Conservation (phyloP, 2,113 vertebrate species). For the Passer domesticus region DNA sequence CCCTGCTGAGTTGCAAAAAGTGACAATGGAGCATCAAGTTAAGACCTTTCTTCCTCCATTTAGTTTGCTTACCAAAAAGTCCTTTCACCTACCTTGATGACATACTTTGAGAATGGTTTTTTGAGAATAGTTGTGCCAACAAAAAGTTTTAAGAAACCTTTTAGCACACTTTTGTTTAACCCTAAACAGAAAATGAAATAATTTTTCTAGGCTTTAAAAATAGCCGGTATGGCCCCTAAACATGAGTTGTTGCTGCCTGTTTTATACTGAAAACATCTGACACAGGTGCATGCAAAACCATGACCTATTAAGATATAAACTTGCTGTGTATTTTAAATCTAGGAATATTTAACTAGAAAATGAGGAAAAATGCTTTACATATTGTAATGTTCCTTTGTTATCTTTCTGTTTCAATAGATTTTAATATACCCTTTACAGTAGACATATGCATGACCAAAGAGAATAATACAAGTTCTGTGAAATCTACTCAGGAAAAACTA, state of each 20-base stretch:
- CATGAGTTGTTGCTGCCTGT: background rate
- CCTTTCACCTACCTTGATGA: background rate
- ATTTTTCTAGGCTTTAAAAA: background rate
- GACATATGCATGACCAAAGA: slow-evolving; percentile 84
- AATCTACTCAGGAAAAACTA: slow-evolving; percentile 82
- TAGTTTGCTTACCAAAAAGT: background rate
- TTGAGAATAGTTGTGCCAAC: background rate
- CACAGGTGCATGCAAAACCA: background rate
- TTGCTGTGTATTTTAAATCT: background rate
- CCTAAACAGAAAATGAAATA: background rate
- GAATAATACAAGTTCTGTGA: slow-evolving; percentile 69
- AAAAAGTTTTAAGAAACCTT: background rate
- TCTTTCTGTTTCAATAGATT: slow-evolving; percentile 77
- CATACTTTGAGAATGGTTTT: background rate
- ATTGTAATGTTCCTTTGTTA: background rate
- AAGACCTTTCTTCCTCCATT: background rate
- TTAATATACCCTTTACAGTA: slow-evolving; percentile 81
- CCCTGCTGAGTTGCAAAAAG: background rate
- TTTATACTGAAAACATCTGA: background rate
- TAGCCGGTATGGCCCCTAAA: background rate
- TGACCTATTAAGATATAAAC: background rate
- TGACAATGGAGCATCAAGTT: background rate
- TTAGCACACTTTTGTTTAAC: background rate
- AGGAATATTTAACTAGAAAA: background rate
- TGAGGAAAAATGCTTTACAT: background rate